Percentiles rank a stretch among this genome's conserved stretches.
phyloP scores from a whole-genome alignment of 2,888 invertebrate genomes.

The Taenaris catops region DNA sequence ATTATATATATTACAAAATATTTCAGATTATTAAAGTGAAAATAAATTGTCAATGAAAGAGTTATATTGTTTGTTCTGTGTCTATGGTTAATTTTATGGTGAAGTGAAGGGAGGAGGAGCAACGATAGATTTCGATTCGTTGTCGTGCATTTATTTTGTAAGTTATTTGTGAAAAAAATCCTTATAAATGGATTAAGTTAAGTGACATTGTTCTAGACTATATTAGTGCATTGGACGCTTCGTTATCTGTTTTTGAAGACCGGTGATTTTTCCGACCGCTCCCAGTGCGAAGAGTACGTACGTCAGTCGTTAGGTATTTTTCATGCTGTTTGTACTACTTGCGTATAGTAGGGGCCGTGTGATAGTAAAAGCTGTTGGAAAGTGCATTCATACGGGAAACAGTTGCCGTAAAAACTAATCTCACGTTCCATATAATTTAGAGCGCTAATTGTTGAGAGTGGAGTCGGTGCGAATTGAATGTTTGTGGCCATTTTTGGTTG shows the following conservation, averaged over 20 bases:
- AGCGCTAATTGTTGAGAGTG: conserved; percentile 49
- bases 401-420: conserved; percentile 66
- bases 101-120: conserved; percentile 73
- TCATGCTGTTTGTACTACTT: conserved; percentile 75
- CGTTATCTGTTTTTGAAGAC: conserved; percentile 36
- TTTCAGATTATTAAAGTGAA: no score
- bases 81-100: conserved; percentile 64
- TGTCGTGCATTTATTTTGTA: conserved; percentile 62
- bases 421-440: conserved; percentile 55
- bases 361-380: conserved; percentile 78
- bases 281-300: conserved; percentile 71
- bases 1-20: no score
- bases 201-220: conserved; percentile 51
- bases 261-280: conserved; percentile 70
- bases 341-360: conserved; percentile 60
- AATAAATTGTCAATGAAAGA: conserved; percentile 6
- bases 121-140: conserved; percentile 64
- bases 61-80: conserved; percentile 15
- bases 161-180: conserved; percentile 55
- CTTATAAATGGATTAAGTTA: conserved; percentile 48
- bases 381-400: conserved; percentile 68
- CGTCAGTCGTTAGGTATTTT: conserved; percentile 71
- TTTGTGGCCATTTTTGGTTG: conserved; percentile 75
- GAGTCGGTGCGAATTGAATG: conserved; percentile 50
- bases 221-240: conserved; percentile 40